Base-by-base conservation (phyloP, 2,888 invertebrate genomes). In the Clepsis dumicolana region DNA sequence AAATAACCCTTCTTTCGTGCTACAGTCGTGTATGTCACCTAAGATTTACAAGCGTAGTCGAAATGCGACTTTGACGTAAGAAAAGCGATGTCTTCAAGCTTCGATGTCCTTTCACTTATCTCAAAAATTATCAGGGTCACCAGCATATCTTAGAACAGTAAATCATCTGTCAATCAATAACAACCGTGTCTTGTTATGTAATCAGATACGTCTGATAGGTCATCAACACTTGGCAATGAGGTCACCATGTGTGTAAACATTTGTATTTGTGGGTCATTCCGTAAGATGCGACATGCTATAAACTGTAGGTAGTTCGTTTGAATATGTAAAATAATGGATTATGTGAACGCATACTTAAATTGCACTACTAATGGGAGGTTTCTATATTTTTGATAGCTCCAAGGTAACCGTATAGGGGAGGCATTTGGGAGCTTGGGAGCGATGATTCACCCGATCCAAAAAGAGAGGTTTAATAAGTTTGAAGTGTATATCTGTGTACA, bases 211-310 rank as follows among this genome's bases (percentile, higher is more conserved):
- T 48, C 35, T 14, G n/a, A 35, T 35, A 24, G 56, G 56, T 56
- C 56, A 56, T 56, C 56, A 38, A 56, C 32, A 52, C 48, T 44
- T 2, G 52, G 56, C 35, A 56, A 24, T 56, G 35, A 56, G 56
- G 56, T 56, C 56, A 21, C 14, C 56, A 21, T 56, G 56, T 35
- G 21, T 24, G 35, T 32, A 35, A 24, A 18, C 8, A 18, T 4
- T 56, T 56, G 35, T 56, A 21, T 56, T 35, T 18, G 32, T 32
- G 21, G 35, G 56, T 35, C 56, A 35, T 7, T 7, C 35, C 35
- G 32, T 56, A 56, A 29, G 24, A 21, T 21, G 35, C 56, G 35
- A 56, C 10, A 21, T 21, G 3, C 21, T 18, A n/a, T 12, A 48
- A 48, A 21, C 21, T 48, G 10, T n/a, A 48, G 12, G 10, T 21